These are phyloP conservation scores for Hoplostethus atlanticus DNA, from an alignment of 2,797 vertebrate species.

Conservation along the genomic window DNA sequence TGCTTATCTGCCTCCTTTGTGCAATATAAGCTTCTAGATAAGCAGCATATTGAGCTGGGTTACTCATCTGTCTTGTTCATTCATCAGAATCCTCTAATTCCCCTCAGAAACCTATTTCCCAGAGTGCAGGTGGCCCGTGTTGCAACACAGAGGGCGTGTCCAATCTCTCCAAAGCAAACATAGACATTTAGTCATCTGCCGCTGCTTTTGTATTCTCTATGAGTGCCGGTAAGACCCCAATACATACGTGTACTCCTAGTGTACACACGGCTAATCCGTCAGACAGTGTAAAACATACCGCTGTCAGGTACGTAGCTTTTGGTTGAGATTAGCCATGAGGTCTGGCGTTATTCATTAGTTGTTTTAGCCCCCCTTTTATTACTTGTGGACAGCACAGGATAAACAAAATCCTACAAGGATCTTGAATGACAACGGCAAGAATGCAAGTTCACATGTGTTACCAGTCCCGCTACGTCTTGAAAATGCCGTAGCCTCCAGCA, in stretches of 20 bases:
- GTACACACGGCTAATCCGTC: conserved; percentile 74
- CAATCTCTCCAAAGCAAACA: conserved; percentile 75
- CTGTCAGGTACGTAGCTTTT: conserved; percentile 62
- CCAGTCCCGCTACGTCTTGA: conserved; percentile 25
- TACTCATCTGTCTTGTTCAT: conserved; percentile 83
- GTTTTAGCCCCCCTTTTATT: conserved; percentile 39
- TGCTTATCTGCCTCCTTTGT: conserved; percentile 82
- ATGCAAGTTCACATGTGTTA: conserved; percentile 53
- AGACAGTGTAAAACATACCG: conserved; percentile 63
- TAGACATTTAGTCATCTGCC: conserved; percentile 78
- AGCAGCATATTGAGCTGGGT: conserved; percentile 73
- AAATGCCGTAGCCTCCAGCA: conserved; percentile 25
- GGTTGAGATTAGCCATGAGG: conserved; percentile 62
- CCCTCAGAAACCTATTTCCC: conserved; percentile 70
- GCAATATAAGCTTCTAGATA: conserved; percentile 83
- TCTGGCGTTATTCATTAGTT: conserved; percentile 67
- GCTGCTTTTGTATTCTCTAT: conserved; percentile 73
- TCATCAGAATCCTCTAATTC: conserved; percentile 79
- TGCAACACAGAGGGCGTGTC: conserved; percentile 65
- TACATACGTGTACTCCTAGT: conserved; percentile 55
- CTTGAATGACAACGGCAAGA: conserved; percentile 37
- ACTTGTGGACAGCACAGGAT: conserved; percentile 51
- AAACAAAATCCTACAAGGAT: conserved; percentile 44
- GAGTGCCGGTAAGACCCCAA: conserved; percentile 65
- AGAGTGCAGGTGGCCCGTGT: conserved; percentile 77